phyloP scores from a whole-genome alignment of 2,888 invertebrate species.

The Bhutanitis thaidina region DNA sequence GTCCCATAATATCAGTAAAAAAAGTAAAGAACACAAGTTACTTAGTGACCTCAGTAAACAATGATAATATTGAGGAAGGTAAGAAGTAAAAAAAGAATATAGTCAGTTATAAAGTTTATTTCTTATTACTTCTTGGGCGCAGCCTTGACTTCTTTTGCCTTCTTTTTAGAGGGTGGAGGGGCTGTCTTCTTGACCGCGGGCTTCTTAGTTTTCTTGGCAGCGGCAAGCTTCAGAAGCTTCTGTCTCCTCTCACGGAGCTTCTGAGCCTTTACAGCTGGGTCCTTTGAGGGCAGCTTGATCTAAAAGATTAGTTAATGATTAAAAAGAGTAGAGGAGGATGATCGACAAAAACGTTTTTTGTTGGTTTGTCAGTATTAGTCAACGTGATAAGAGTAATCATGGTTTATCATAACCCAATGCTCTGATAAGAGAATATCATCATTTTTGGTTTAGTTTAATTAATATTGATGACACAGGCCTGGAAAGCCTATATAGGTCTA shows the following conservation, averaged over 20 bases:
- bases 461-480: no score
- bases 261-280: constrained; percentile 70
- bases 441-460: constrained; percentile 28
- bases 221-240: constrained; percentile 73
- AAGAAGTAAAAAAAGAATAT: not conserved
- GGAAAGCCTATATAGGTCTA: no score
- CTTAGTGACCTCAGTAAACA: no score
- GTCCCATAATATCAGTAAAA: no score
- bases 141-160: constrained; percentile 37
- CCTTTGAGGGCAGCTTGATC: constrained; percentile 68
- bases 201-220: constrained; percentile 77
- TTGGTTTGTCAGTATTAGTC: constrained; percentile 54
- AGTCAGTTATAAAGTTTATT: constrained; percentile 29
- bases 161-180: constrained; percentile 63
- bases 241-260: constrained; percentile 72
- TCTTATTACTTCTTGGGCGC: constrained; percentile 47
- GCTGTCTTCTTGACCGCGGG: constrained; percentile 65
- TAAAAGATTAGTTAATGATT: constrained; percentile 31
- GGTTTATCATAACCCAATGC: constrained; percentile 75
- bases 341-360: not conserved
- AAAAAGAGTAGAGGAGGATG: not conserved
- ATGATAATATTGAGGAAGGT: not conserved
- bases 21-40: no score
- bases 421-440: constrained; percentile 72
- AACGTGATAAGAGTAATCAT: constrained; percentile 72